Evolutionary conservation across 2,888 invertebrate species (phyloP), one percentile per base, ranked within the genome.

Genomic region (Drosophila pseudotakahashii): DNA sequence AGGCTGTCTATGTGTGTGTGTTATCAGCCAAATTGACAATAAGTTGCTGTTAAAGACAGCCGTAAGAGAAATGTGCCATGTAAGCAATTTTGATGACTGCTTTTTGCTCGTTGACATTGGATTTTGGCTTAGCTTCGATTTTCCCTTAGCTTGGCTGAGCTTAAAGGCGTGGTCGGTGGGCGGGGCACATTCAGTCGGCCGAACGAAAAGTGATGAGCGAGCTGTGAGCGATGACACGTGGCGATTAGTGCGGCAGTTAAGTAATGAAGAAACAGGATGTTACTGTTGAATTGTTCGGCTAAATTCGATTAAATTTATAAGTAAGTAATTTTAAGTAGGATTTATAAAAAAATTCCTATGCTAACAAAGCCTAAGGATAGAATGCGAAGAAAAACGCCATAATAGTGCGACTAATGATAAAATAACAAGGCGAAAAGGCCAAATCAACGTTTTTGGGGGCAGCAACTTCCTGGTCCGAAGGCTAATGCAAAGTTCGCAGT

Each of bases 21-120:
- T 86, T 82, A 82, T 83, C 88, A 86, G 76, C 76, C 78, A 88
- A 83, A 88, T 88, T 88, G 80, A 85, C 86, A 82, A 82, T 88
- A 87, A 81, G 89, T 78, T 87, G 81, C 84, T 88, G 89, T 88
- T 87, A 87, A 84, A 88, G 89, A 82, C 82, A 82, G 86, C 76
- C 68, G 66, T 60, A 60, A 71, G 78, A 88, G 66, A 86, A 80
- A 82, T 88, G 80, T 86, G 88, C 81, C 67, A 75, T 73, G 83
- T 86, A 70, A 82, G 88, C 86, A 85, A 75, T 88, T 75, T 81
- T 73, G 62, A 70, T 71, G 68, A 71, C 62, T 62, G 55, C 64
- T 82, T 75, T 67, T 54, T 53, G 52, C 58, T 54, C 71, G 72
- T 68, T 74, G 72, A 75, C 72, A 74, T 74, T 74, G 59, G 58